Evolutionary conservation across 2,888 invertebrate genomes (phyloP), one percentile per base, ranked within the genome.

Genomic region (Dexiosoma caninum): DNA sequence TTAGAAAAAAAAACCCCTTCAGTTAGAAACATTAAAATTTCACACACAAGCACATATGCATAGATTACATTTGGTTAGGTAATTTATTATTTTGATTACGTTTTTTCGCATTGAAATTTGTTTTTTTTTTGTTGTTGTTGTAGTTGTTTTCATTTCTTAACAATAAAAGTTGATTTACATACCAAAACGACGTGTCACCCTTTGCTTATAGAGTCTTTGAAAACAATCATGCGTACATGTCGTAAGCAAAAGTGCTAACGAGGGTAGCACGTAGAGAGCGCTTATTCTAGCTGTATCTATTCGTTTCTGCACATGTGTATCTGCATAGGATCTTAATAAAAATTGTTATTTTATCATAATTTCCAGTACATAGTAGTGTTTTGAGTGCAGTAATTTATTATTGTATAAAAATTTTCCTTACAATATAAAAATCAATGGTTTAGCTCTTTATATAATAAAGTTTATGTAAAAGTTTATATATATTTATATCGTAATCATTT

Each of bases 81-180:
- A 89, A 90, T 90, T 90, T 89, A 89, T 89, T 90, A 88, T 90
- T 88, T 89, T 89, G 83, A 83, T 89, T 88, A 86, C 57, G 53
- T 84, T 83, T 81, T 84, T 82, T 85, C 85, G 86, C 86, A 88
- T 86, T 87, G 86, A 87, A 87, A 89, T 88, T 85, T 85, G 84
- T 86, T 86, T 85, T 83, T 55, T 42, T 35, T 27, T 66, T 66
- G 64, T 66, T 69, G 42, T 69, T 60, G 83, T 83, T 82, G 49
- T 37, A 35, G 82, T 76, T 32, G 21, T 69, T 77, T 82, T 76
- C 32, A 12, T 69, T 77, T 71, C 81, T 78, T 64, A 89, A 89
- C 86, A 89, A 90, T 89, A 87, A 87, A 87, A 87, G 88, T 89
- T 90, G 90, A 90, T 90, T 90, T 90, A 90, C 90, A 90, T 90